These are phyloP conservation scores for Zaprionus ghesquierei DNA, from an alignment of 1,140 invertebrate genomes.

Conservation along the genomic window DNA sequence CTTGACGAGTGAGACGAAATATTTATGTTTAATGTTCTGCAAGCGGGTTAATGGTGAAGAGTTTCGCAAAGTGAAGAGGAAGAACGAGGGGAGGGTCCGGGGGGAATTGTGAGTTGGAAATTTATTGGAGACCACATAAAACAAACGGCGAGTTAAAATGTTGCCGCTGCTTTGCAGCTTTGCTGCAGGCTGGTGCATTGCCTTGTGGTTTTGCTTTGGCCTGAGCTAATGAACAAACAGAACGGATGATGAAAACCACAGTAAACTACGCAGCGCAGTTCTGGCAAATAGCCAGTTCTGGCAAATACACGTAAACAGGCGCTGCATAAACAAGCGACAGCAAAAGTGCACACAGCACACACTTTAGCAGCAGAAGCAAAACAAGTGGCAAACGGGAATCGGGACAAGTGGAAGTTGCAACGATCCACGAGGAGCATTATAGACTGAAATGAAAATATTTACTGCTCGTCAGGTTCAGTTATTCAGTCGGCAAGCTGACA, in stretches of 20 bases:
- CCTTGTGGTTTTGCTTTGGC: constrained; percentile 42
- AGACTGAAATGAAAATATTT: constrained; percentile 81
- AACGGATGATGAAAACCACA: constrained; percentile 77
- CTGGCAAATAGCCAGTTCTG: constrained; percentile 71
- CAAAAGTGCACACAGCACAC: constrained; percentile 6
- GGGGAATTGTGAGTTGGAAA: constrained; percentile 53
- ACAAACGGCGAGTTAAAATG: constrained; percentile 73
- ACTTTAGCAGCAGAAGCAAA: constrained; percentile 13
- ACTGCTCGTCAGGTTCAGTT: constrained; percentile 67
- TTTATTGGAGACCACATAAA: constrained; percentile 80
- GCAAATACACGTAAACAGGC: constrained; percentile 68
- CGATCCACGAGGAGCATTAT: constrained; percentile 65
- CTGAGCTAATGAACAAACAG: constrained; percentile 76
- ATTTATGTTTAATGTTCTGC: constrained; percentile 38
- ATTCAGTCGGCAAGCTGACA: constrained; percentile 37
- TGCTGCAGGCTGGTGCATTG: neutral
- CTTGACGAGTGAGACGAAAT: constrained; percentile 22
- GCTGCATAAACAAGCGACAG: constrained; percentile 55
- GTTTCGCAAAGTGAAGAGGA: neutral
- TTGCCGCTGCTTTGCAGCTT: constrained; percentile 31
- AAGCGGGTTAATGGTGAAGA: neutral
- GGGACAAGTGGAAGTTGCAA: constrained; percentile 9
- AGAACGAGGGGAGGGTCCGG: neutral
- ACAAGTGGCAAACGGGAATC: constrained; percentile 13
- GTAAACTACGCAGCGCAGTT: constrained; percentile 69